Evolutionary conservation across 2,888 invertebrate species (phyloP), one percentile per base, ranked within the genome.

Genomic region (Stenchaetothrips biformis): DNA sequence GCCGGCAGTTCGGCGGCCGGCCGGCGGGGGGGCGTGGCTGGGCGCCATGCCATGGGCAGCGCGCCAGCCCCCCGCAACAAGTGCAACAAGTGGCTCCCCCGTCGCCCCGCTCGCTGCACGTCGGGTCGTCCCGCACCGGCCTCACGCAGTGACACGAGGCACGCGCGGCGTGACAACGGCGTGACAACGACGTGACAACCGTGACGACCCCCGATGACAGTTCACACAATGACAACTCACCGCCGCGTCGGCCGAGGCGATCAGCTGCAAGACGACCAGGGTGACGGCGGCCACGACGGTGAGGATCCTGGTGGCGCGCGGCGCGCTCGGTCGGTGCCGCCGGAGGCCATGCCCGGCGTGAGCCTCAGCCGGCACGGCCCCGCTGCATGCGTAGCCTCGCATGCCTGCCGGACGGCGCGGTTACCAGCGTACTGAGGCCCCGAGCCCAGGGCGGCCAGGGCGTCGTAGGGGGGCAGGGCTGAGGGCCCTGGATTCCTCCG

Each of bases 181-280:
- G 25, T 74, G 67, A 74, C 67, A 74, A 11, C 59, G 18, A 6
- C 59, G 67, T 74, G 67, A 74, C 67, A 7, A 25, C 25, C 9
- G 21, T 18, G 8, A 7, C 21, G 67, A 67, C 67, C 21, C 67
- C 0, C 67, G 67, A 9, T 25, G 67, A 9, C 11, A n/a, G 21
- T 7, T 18, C 21, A n/a, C n/a, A 21, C 37, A 53, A 62, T 16
- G 77, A 3, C 16, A 48, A 80, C 80, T 80, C 79, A 80, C 80
- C 80, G 80, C 79, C 74, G 78, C 74, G 48, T 48, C 79, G 53
- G 49, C n/a, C 48, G 78, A 16, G 21, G 62, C 80, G 13, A 62
- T 49, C 21, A 79, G 48, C 62, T 77, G 67, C 37, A 79, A n/a
- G 13, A 49, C 13, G 48, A 80, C 27, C 48, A 79, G 77, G 25